Percentiles rank a stretch among this genome's conserved stretches.
Conservation (phyloP, 1,140 invertebrate genomes). For the Drosophila ironensis region DNA sequence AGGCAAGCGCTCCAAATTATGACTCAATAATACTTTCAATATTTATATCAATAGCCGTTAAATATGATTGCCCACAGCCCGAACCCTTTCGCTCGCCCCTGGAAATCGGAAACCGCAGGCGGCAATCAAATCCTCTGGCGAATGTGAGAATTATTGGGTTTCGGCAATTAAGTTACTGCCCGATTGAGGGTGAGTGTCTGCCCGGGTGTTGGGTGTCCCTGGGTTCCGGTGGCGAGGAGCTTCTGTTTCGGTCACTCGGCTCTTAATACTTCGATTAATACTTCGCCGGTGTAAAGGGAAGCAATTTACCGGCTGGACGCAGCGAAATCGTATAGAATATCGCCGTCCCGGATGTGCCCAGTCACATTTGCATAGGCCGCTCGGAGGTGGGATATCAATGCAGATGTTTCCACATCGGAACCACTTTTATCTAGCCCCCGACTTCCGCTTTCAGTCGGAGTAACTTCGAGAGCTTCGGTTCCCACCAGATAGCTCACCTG, state of each 20-base stretch:
- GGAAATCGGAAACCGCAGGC: slow-evolving; percentile 58
- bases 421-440: slow-evolving; percentile 26
- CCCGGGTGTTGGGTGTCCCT: slow-evolving; percentile 47
- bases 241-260: slow-evolving; percentile 10
- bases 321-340: slow-evolving; percentile 61
- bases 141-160: slow-evolving; percentile 64
- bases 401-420: slow-evolving; percentile 53
- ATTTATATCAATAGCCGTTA: slow-evolving; percentile 77
- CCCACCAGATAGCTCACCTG: slow-evolving; percentile 10
- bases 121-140: slow-evolving; percentile 56
- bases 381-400: neutral
- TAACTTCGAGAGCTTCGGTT: slow-evolving; percentile 8
- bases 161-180: slow-evolving; percentile 40
- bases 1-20: slow-evolving; percentile 39
- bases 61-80: slow-evolving; percentile 50
- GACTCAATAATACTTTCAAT: slow-evolving; percentile 74
- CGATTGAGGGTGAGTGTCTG: slow-evolving; percentile 14
- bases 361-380: slow-evolving; percentile 42
- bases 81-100: slow-evolving; percentile 36
- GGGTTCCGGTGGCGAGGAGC: slow-evolving; percentile 50
- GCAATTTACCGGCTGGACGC: slow-evolving; percentile 43
- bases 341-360: slow-evolving; percentile 47
- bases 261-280: slow-evolving; percentile 31
- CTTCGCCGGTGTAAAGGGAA: slow-evolving; percentile 39
- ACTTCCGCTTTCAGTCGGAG: slow-evolving; percentile 13